phyloP scores from a whole-genome alignment of 1,140 invertebrate species.

The Berghia stephanieae region DNA sequence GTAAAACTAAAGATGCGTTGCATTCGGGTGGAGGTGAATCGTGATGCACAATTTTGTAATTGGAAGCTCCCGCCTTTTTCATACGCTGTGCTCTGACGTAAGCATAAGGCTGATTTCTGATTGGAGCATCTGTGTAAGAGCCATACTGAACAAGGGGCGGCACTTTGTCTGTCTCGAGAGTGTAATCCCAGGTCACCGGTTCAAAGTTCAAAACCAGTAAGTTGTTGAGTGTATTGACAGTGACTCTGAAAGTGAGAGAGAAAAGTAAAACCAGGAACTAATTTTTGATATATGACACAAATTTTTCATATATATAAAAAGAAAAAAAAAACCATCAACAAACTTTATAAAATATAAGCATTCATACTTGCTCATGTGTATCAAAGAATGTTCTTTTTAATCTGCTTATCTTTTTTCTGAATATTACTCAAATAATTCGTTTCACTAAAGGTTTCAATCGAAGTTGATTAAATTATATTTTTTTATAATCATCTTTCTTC shows the following conservation, averaged over 20 bases:
- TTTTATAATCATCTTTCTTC: neutral
- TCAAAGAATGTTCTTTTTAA: too few relatives aligned
- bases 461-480: neutral
- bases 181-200: slow-evolving; percentile 64
- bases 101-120: slow-evolving; percentile 56
- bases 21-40: neutral
- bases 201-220: slow-evolving; percentile 66
- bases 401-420: too few relatives aligned
- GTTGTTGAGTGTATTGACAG: slow-evolving; percentile 63
- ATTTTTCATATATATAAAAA: too few relatives aligned
- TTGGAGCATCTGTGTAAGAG: slow-evolving; percentile 58
- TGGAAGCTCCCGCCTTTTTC: slow-evolving; percentile 58
- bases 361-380: too few relatives aligned
- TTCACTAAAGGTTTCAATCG: neutral
- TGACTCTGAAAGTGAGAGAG: too few relatives aligned
- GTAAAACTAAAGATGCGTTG: slow-evolving; percentile 20
- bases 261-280: too few relatives aligned
- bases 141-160: slow-evolving; percentile 60
- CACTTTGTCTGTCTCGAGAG: slow-evolving; percentile 58
- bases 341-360: too few relatives aligned
- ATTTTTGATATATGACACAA: too few relatives aligned
- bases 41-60: slow-evolving; percentile 55
- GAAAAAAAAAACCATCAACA: too few relatives aligned
- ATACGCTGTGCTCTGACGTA: slow-evolving; percentile 64
- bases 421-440: too few relatives aligned